phyloP scores from a whole-genome alignment of 2,888 invertebrate genomes.

The Mythimna pallens region DNA sequence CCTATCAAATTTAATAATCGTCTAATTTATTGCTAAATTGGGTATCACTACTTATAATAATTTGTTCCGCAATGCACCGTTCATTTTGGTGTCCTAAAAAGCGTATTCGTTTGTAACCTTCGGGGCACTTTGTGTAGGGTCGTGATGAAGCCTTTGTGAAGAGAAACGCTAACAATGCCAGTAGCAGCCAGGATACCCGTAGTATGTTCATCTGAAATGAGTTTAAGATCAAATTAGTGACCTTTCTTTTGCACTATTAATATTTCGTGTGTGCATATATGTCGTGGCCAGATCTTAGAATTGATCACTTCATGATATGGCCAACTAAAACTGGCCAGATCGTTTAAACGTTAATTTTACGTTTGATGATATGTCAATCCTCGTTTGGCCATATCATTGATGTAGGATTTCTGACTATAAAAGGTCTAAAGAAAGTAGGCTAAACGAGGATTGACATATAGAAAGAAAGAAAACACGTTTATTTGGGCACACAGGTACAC shows the following conservation, averaged over 20 bases:
- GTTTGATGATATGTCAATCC: too few relatives aligned
- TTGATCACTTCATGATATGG: too few relatives aligned
- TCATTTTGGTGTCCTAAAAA: not conserved
- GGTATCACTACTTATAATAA: not conserved
- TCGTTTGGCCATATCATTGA: too few relatives aligned
- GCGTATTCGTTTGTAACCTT: not conserved
- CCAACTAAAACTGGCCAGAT: too few relatives aligned
- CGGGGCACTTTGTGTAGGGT: not conserved
- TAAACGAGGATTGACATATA: too few relatives aligned
- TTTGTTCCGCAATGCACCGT: not conserved
- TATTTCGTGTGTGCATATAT: not conserved
- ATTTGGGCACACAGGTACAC: too few relatives aligned
- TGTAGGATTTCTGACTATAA: too few relatives aligned
- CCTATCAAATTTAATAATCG: not conserved
- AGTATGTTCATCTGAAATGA: conserved; percentile 49
- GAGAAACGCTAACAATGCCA: conserved; percentile 15
- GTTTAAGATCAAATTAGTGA: not conserved
- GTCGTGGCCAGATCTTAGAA: too few relatives aligned
- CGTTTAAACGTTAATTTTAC: too few relatives aligned
- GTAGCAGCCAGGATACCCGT: conserved; percentile 9
- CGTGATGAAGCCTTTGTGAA: not conserved
- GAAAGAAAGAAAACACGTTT: too few relatives aligned
- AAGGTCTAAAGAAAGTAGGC: too few relatives aligned
- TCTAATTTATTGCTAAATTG: conserved; percentile 5
- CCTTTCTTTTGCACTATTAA: not conserved